Percentiles rank a stretch among this genome's conserved stretches.
Conservation (phyloP, 2,113 vertebrate species). For the Platanista minor region DNA sequence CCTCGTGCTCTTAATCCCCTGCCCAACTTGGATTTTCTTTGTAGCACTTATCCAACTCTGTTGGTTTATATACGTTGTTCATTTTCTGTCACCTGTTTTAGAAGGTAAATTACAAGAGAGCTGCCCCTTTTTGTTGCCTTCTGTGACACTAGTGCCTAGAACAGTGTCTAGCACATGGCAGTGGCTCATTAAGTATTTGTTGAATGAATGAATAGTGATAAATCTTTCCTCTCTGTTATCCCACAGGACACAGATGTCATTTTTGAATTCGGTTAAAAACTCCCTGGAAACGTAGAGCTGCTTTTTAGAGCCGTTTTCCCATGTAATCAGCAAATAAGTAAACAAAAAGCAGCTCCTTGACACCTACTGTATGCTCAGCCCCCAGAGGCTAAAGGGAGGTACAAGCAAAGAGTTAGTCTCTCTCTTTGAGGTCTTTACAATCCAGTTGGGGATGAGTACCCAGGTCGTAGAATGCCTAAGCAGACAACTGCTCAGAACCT, state of each 20-base stretch:
- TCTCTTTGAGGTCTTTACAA: neutral
- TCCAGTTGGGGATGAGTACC: neutral
- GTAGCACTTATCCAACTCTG: neutral
- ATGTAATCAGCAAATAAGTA: neutral
- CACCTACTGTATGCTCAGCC: neutral
- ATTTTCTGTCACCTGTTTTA: neutral
- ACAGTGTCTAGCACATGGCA: fast-evolving
- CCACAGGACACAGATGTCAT: neutral
- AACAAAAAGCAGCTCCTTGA: neutral
- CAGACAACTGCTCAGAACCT: neutral
- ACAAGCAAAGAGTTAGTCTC: neutral
- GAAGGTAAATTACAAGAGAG: neutral
- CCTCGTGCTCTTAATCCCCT: neutral
- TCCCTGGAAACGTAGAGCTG: neutral
- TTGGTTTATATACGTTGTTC: neutral
- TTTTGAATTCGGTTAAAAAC: constrained; percentile 3
- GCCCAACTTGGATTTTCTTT: neutral
- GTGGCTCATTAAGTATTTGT: neutral
- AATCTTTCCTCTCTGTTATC: neutral
- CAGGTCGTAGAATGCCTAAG: neutral
- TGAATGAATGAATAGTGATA: neutral
- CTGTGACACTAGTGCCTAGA: too few species aligned
- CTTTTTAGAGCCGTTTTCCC: neutral
- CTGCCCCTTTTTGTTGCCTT: neutral
- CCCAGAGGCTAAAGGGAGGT: neutral